These are phyloP conservation scores for Cerastis rubricosa DNA, from an alignment of 2,888 invertebrate species.

Conservation along the genomic window DNA sequence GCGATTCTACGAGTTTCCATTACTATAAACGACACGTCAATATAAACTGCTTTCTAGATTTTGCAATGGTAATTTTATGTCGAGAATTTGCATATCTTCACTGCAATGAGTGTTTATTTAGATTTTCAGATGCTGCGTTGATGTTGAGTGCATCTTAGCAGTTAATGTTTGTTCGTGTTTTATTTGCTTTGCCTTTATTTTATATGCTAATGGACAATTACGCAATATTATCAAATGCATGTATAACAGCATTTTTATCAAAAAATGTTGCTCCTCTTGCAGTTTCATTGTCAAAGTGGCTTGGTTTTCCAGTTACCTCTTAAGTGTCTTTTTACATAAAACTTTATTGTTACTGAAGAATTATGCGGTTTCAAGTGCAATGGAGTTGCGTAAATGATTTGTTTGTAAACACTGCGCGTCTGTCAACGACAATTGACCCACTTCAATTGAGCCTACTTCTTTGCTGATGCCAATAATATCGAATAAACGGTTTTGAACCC, in stretches of 20 bases:
- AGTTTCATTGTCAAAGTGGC: constrained; percentile 1
- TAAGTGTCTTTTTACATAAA: constrained; percentile 35
- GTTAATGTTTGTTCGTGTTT: constrained; percentile 18
- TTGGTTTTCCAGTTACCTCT: constrained; percentile 1
- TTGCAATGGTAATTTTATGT: constrained; percentile 57
- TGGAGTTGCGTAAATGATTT: constrained; percentile 76
- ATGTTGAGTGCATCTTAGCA: constrained; percentile 28
- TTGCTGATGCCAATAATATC: constrained; percentile 49
- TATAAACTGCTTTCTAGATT: constrained; percentile 54
- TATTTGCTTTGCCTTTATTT: constrained; percentile 34
- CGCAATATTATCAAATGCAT: constrained; percentile 14
- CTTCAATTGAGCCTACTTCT: constrained; percentile 65
- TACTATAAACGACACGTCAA: constrained; percentile 65
- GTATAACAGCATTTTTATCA: constrained; percentile 32
- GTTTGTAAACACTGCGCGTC: constrained; percentile 82
- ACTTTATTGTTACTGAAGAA: constrained; percentile 9
- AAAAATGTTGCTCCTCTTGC: constrained; percentile 17
- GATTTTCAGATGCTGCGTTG: constrained; percentile 17
- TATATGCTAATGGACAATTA: constrained; percentile 10
- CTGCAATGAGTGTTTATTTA: constrained; percentile 25
- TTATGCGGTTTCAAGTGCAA: constrained; percentile 62
- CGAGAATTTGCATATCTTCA: constrained; percentile 44
- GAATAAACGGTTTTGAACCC: constrained; percentile 41
- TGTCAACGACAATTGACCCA: constrained; percentile 78
- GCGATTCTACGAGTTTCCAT: constrained; percentile 69